Evolutionary conservation across 1,140 invertebrate species (phyloP).

Genomic region (Tetragnatha versicolor): DNA sequence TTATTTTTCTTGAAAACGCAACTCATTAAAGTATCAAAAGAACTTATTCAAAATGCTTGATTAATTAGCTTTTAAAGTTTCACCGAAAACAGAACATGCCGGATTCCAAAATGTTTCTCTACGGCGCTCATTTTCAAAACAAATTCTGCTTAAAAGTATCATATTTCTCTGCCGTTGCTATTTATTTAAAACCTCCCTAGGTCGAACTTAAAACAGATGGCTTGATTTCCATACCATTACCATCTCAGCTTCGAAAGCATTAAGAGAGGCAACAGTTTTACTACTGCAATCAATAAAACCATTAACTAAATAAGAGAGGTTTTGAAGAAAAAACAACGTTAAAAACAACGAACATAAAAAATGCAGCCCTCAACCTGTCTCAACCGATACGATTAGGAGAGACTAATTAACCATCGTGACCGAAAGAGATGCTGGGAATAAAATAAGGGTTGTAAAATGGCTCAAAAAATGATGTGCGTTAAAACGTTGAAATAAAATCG

Average conservation of each 20-base stretch:
- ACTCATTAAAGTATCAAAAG: too few relatives aligned
- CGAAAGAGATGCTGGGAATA: neutral
- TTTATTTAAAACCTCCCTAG: neutral
- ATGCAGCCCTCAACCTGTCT: slow-evolving; percentile 47
- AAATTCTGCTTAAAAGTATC: neutral
- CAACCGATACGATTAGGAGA: slow-evolving; percentile 49
- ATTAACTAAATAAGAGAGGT: slow-evolving; percentile 36
- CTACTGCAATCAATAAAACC: slow-evolving; percentile 25
- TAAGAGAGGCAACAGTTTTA: slow-evolving; percentile 18
- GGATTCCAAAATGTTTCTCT: too few relatives aligned
- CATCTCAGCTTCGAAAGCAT: neutral
- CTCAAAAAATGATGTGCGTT: slow-evolving; percentile 11
- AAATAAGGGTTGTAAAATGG: neutral
- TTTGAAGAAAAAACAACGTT: slow-evolving; percentile 1
- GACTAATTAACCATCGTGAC: slow-evolving; percentile 46
- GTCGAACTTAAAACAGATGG: slow-evolving; percentile 4
- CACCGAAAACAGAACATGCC: too few relatives aligned
- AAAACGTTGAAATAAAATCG: slow-evolving; percentile 38
- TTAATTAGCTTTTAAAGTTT: too few relatives aligned
- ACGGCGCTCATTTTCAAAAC: too few relatives aligned
- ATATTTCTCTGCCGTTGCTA: too few relatives aligned
- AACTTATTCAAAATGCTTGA: too few relatives aligned
- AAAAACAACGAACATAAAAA: slow-evolving; percentile 20
- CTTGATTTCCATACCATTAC: slow-evolving; percentile 34
- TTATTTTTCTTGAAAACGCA: too few relatives aligned